Percentiles rank a stretch among this genome's conserved stretches.
Conservation (phyloP, 2,888 invertebrate species). For the Oeneis ivallda region DNA sequence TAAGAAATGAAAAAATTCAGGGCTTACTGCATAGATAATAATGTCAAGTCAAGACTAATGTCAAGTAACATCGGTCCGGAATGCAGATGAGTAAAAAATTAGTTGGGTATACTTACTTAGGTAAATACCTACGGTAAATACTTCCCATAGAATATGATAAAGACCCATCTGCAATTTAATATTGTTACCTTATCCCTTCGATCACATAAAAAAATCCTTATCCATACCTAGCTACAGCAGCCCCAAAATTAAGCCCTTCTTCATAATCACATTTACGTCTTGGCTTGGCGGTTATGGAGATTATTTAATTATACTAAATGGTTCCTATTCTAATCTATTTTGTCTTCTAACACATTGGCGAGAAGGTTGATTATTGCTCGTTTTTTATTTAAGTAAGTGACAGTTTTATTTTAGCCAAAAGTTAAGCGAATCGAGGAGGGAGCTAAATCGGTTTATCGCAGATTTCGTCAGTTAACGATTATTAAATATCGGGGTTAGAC, state of each 20-base stretch:
- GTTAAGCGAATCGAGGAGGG: slow-evolving; percentile 55
- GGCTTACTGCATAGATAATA: too few relatives aligned
- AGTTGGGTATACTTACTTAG: too few relatives aligned
- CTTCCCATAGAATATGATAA: too few relatives aligned
- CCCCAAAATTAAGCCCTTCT: slow-evolving; percentile 2
- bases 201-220: too few relatives aligned
- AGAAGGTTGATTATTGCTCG: neutral
- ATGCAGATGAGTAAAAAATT: too few relatives aligned
- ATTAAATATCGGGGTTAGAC: slow-evolving; percentile 45
- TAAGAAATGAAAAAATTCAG: too few relatives aligned
- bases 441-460: slow-evolving; percentile 53
- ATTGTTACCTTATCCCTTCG: too few relatives aligned
- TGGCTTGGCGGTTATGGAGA: slow-evolving; percentile 17
- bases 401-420: slow-evolving; percentile 39
- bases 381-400: slow-evolving; percentile 2
- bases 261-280: slow-evolving; percentile 15
- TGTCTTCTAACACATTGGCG: slow-evolving; percentile 1
- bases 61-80: too few relatives aligned
- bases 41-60: too few relatives aligned
- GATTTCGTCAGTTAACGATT: slow-evolving; percentile 56
- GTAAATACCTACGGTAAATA: too few relatives aligned
- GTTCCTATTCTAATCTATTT: neutral
- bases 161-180: too few relatives aligned
- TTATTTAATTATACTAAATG: slow-evolving; percentile 6
- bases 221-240: neutral